Percentiles rank a stretch among this genome's conserved stretches.
These are phyloP conservation scores for Melanargia galathea DNA, from an alignment of 2,888 invertebrate genomes.

Conservation along the genomic window DNA sequence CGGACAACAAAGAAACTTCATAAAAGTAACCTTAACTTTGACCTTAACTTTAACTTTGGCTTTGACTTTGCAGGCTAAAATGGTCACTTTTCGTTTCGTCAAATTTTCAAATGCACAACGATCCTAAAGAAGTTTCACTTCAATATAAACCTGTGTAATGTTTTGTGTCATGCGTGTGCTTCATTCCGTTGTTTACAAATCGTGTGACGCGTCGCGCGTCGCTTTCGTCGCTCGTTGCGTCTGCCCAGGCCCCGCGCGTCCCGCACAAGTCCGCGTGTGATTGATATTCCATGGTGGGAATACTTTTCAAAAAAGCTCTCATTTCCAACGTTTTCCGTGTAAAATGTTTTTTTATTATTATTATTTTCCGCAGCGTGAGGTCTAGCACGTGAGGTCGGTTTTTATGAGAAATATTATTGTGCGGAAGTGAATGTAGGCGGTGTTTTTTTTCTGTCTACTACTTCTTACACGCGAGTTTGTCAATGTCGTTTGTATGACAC, in stretches of 20 bases:
- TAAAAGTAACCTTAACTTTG: too few species aligned
- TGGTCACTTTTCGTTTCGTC: too few species aligned
- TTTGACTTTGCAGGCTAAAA: too few species aligned
- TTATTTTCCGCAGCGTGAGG: not conserved
- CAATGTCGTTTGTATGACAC: not conserved
- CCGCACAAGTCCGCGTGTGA: slow-evolving; percentile 3
- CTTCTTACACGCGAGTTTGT: not conserved
- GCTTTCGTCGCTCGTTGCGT: not conserved
- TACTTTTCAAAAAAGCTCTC: slow-evolving; percentile 2
- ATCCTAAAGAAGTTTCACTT: too few species aligned
- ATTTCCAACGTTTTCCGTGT: slow-evolving; percentile 10
- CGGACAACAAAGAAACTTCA: too few species aligned
- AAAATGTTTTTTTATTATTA: slow-evolving; percentile 3
- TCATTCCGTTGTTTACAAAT: too few species aligned
- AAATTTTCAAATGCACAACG: too few species aligned
- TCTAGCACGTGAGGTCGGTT: slow-evolving; percentile 5
- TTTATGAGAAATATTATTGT: slow-evolving; percentile 16
- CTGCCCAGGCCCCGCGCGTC: not conserved
- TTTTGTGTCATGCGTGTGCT: too few species aligned
- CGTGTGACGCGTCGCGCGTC: too few species aligned
- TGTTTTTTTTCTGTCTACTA: not conserved
- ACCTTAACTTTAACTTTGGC: too few species aligned
- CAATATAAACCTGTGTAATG: too few species aligned
- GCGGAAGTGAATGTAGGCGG: slow-evolving; percentile 1
- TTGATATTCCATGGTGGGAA: slow-evolving; percentile 12